Evolutionary conservation across 2,888 invertebrate genomes (phyloP), one percentile per base, ranked within the genome.

Genomic region (Mesochorus sp.): DNA sequence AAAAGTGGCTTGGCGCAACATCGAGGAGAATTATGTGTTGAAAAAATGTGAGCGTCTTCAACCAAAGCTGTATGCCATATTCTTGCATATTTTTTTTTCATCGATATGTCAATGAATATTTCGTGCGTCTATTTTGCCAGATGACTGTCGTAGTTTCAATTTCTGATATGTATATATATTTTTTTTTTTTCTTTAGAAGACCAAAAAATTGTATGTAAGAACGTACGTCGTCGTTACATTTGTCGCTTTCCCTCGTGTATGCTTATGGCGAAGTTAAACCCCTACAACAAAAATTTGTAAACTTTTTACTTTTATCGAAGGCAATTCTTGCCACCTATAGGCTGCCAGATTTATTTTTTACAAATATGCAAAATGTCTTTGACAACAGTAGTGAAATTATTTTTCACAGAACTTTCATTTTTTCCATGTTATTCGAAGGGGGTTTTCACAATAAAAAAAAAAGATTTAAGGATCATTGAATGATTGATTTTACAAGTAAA

Each of bases 171-270:
- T n/a, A n/a, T n/a, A n/a, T n/a, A n/a, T n/a, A n/a, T 21, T 37
- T 44, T 21, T 67, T 49, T 10, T 47, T 37, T 31, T 55, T 57
- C 10, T 47, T 55, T 55, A 12, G 3, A 42, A 19, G 12, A 24
- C 14, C 24, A 8, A 17, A 19, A 6, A 24, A 6, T 21, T 31
- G 42, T 57, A 24, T n/a, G 31, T n/a, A n/a, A n/a, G n/a, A n/a
- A 42, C 31, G 64, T 64, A 64, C 39, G 70, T 66, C 19, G 49
- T 59, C 51, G 64, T 64, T 62, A 68, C 61, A 39, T 64, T 72
- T 28, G 44, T 31, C 42, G 57, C 47, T 53, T 71, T 12, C 47
- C 47, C 59, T 59, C 39, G 21, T 8, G 37, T 31, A 14, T 6
- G 57, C 57, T 37, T 37, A 39, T 14, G 39, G 12, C 24, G 10